Evolutionary conservation across 2,888 invertebrate species (phyloP).

Genomic region (Phyllotreta striolata): DNA sequence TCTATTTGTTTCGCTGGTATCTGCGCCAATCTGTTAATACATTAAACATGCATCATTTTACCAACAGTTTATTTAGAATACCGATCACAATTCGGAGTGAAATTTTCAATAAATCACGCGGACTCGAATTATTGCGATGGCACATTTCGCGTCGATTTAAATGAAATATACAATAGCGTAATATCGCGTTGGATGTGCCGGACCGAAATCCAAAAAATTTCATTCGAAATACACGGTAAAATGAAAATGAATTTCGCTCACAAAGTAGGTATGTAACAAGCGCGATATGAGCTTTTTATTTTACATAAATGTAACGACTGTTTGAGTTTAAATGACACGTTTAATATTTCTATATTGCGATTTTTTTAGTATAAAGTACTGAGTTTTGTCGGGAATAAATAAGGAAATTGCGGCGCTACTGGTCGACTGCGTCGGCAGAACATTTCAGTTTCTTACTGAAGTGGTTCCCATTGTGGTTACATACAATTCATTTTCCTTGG

Average conservation of each 20-base stretch:
- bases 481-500: slow-evolving; percentile 28
- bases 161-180: slow-evolving; percentile 9
- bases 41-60: not conserved
- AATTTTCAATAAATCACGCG: slow-evolving; percentile 9
- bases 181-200: slow-evolving; percentile 6
- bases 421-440: not conserved
- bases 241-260: slow-evolving; percentile 6
- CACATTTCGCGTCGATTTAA: slow-evolving; percentile 14
- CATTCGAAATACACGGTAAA: slow-evolving; percentile 1
- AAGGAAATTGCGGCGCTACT: not conserved
- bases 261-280: slow-evolving; percentile 11
- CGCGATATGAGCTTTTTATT: no score
- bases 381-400: no score
- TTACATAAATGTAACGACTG: no score
- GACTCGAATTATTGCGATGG: not conserved
- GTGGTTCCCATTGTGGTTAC: slow-evolving; percentile 30
- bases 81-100: not conserved
- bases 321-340: no score
- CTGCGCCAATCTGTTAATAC: no score
- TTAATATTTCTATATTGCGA: no score
- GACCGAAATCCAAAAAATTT: slow-evolving; percentile 6
- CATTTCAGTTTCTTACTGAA: slow-evolving; percentile 18
- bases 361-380: no score
- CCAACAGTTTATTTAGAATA: not conserved
- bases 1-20: no score